A percentile compares a stretch with the other conserved stretches of the same genome.
Conservation (phyloP, 2,888 invertebrate species). For the Helicoverpa assulta region DNA sequence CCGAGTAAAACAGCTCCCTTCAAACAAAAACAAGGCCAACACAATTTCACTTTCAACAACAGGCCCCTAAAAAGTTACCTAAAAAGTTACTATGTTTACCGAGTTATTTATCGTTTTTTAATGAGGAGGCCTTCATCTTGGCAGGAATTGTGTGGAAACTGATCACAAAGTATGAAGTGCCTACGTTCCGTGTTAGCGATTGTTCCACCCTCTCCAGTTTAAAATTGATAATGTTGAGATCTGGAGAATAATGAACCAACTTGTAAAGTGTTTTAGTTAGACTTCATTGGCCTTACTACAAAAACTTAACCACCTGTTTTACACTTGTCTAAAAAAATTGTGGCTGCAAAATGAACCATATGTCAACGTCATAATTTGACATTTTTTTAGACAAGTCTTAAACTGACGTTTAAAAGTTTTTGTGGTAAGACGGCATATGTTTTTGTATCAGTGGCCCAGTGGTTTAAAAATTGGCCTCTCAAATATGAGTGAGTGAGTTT, state of each 20-base stretch:
- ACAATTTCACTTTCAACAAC: not conserved
- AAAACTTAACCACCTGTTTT: no score
- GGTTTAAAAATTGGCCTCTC: no score
- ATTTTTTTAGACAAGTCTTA: no score
- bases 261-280: constrained; percentile 22
- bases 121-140: constrained; percentile 61
- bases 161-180: constrained; percentile 57
- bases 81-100: constrained; percentile 69
- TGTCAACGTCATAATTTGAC: no score
- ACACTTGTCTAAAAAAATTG: no score
- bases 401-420: no score
- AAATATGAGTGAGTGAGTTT: no score
- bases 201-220: constrained; percentile 47
- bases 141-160: constrained; percentile 55
- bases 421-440: no score
- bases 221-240: constrained; percentile 55
- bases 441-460: no score
- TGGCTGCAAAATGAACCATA: no score
- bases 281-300: no score
- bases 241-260: constrained; percentile 43
- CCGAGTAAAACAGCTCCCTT: no score
- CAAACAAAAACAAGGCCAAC: not conserved
- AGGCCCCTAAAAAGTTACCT: constrained; percentile 50
- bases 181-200: constrained; percentile 43
- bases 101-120: constrained; percentile 74